Evolutionary conservation across 2,113 vertebrate genomes (phyloP).

Genomic region (Apistogramma diplotaenia): DNA sequence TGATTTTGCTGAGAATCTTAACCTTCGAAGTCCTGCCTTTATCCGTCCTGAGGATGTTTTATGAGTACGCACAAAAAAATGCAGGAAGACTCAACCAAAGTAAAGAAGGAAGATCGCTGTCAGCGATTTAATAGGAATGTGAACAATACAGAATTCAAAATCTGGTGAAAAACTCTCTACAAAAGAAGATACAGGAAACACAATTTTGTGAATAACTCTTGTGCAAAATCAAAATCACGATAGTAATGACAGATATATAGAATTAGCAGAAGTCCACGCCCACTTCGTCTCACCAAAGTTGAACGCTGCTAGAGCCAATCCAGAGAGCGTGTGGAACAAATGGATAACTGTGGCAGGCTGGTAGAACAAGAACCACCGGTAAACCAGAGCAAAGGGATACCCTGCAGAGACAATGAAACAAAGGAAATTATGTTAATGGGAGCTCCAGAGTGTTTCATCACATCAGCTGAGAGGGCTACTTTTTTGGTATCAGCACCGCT

Average conservation of each 20-base stretch:
- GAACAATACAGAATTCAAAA: not conserved
- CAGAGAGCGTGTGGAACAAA: slow-evolving; percentile 86
- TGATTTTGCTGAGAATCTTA: not conserved
- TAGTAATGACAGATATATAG: no score
- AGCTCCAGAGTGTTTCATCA: not conserved
- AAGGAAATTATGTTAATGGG: not conserved
- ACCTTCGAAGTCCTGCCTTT: not conserved
- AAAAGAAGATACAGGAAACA: not conserved
- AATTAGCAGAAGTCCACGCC: not conserved
- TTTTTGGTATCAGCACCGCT: not conserved
- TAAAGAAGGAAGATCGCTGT: not conserved
- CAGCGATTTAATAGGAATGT: not conserved
- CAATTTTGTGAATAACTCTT: not conserved
- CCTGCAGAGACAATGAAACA: slow-evolving; percentile 73
- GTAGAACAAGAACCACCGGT: slow-evolving; percentile 88
- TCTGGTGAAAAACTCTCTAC: not conserved
- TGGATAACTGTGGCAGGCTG: slow-evolving; percentile 87
- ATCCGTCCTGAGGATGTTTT: not conserved
- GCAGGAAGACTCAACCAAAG: not conserved
- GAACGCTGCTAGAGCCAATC: slow-evolving; percentile 91
- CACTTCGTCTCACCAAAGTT: slow-evolving; percentile 91
- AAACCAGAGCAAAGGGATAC: slow-evolving; percentile 92
- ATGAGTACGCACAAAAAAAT: not conserved
- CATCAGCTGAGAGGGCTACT: not conserved
- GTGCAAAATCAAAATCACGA: not conserved